phyloP scores from a whole-genome alignment of 2,888 invertebrate genomes.

The Clitarchus hookeri region DNA sequence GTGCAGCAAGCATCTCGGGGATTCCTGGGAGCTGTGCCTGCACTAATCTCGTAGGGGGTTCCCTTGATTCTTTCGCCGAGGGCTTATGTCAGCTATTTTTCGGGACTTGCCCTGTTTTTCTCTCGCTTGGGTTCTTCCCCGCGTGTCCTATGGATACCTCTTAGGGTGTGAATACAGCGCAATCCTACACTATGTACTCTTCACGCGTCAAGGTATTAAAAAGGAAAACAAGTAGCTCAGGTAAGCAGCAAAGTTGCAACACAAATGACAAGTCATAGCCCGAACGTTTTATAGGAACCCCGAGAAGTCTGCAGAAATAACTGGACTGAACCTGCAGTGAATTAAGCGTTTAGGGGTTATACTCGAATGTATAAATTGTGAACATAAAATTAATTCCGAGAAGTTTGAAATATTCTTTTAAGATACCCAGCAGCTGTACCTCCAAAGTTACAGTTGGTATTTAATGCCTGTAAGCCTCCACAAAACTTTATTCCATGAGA shows the following conservation, averaged over 20 bases:
- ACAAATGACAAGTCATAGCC: slow-evolving; percentile 35
- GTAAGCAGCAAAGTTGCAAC: slow-evolving; percentile 10
- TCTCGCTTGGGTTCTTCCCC: too few species aligned
- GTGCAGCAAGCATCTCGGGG: too few species aligned
- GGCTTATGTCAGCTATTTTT: too few species aligned
- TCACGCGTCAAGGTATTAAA: slow-evolving; percentile 41
- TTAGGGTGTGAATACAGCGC: too few species aligned
- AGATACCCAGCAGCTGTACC: not conserved
- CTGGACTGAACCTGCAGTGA: not conserved
- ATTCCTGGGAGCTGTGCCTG: too few species aligned
- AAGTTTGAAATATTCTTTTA: not conserved
- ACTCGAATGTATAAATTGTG: not conserved
- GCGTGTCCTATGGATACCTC: too few species aligned
- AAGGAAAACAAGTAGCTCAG: slow-evolving; percentile 40
- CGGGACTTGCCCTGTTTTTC: too few species aligned
- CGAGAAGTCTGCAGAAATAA: slow-evolving; percentile 38
- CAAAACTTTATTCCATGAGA: slow-evolving; percentile 5
- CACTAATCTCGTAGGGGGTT: too few species aligned
- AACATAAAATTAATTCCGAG: not conserved
- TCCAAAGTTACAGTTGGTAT: not conserved
- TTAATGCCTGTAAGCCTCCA: not conserved
- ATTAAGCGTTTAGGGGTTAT: not conserved
- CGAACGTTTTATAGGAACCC: slow-evolving; percentile 45
- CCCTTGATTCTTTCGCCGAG: too few species aligned
- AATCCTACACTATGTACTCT: too few species aligned